Base-by-base conservation (phyloP, 2,888 invertebrate genomes). In the Mythimna loreyi region DNA sequence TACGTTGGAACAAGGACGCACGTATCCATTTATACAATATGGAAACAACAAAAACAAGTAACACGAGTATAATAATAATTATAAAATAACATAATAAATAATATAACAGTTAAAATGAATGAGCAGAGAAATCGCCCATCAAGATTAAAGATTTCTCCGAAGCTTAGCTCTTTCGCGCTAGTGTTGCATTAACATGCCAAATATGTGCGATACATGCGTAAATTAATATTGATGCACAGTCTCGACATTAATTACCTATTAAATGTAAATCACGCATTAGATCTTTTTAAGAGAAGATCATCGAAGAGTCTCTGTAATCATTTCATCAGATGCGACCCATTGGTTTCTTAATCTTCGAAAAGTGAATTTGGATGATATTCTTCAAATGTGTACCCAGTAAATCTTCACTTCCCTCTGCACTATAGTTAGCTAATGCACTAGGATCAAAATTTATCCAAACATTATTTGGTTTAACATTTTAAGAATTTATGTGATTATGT, bases 1-100 rank as follows among this genome's bases (percentile, higher is more conserved):
- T 86, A 84, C 82, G 80, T 84, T 85, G 72, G 77, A 67, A 69
- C 79, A 90, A 90, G 88, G 90, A 80, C 85, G 68, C 60, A 63
- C 65, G 49, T 61, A 82, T 59, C 58, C 33, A 49, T 59, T 55
- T 63, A 73, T 40, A 49, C 30, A 55, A 79, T 56, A 40, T 47
- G 28, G 8, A 50, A 43, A 55, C 19, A 55, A 56, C 28, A 57
- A 53, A 13, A 53, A 61, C 60, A 52, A 58, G 23, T 25, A 4
- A 45, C n/a, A n/a, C n/a, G n/a, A n/a, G n/a, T 40, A 21, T 21
- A 53, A 11, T 21, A 13, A 52, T n/a, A 28, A 8, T 7, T 33
- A 55, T 21, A 49, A n/a, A 25, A 33, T n/a, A 36, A 13, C 23
- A 36, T 43, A 3, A 47, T 49, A 45, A 55, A 6, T 60, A 19